These are phyloP conservation scores for Sardina pilchardus DNA, from an alignment of 2,113 vertebrate species.

Conservation along the genomic window DNA sequence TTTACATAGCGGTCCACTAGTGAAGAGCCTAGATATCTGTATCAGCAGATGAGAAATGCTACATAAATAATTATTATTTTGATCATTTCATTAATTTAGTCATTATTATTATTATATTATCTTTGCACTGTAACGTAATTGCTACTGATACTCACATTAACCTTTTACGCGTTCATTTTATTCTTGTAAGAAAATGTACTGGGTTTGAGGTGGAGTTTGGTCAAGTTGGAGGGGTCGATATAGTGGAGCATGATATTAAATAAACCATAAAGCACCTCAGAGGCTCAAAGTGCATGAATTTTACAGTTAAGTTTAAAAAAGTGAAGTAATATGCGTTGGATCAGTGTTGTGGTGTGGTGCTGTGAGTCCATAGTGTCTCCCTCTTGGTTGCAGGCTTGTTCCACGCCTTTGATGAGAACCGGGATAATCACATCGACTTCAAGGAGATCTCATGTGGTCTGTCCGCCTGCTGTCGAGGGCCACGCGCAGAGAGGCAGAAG, in stretches of 20 bases:
- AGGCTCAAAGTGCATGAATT: neutral
- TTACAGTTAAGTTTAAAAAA: neutral
- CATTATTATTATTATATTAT: too few relatives aligned
- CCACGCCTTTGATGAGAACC: slow-evolving; percentile 89
- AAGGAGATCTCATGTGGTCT: slow-evolving; percentile 90
- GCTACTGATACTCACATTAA: too few relatives aligned
- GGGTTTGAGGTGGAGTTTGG: neutral
- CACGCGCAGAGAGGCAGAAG: slow-evolving; percentile 86
- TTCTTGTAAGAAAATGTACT: neutral
- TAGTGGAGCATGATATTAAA: neutral
- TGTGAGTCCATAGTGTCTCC: neutral
- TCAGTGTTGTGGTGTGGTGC: neutral
- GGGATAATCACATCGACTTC: slow-evolving; percentile 92
- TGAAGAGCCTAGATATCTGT: too few relatives aligned
- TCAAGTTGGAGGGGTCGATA: too few relatives aligned
- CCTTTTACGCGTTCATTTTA: neutral
- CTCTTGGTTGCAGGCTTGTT: slow-evolving; percentile 76
- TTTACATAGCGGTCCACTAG: too few relatives aligned
- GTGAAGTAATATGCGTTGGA: neutral
- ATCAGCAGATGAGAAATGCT: too few relatives aligned
- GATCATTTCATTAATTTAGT: too few relatives aligned
- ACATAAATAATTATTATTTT: too few relatives aligned
- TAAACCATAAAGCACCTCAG: neutral
- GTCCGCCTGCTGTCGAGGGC: slow-evolving; percentile 85
- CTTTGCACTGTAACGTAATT: too few relatives aligned